Percentiles rank a stretch among this genome's conserved stretches.
Conservation (phyloP, 2,797 vertebrate species). For the Otolemur crassicaudatus region DNA sequence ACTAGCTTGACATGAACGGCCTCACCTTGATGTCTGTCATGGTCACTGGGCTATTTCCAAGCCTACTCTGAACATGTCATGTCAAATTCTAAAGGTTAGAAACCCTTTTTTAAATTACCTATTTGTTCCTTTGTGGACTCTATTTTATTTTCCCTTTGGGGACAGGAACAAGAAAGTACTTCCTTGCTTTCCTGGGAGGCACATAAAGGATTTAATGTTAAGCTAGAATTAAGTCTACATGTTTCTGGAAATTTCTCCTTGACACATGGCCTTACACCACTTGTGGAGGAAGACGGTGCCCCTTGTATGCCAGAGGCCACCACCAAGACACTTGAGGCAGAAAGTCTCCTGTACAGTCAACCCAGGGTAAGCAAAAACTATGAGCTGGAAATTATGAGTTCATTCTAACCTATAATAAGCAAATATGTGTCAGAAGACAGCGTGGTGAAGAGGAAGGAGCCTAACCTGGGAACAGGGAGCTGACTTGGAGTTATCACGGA, state of each 20-base stretch:
- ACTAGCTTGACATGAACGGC: neutral
- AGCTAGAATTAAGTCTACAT: neutral
- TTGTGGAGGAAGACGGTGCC: neutral
- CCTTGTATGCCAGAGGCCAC: neutral
- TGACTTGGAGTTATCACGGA: neutral
- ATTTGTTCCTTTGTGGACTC: neutral
- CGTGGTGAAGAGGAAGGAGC: neutral
- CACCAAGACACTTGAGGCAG: neutral
- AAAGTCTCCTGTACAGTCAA: neutral
- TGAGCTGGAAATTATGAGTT: neutral
- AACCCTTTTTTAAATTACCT: neutral
- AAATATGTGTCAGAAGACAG: neutral
- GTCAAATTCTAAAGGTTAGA: slow-evolving; percentile 21
- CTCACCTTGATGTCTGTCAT: neutral
- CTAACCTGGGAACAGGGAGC: neutral
- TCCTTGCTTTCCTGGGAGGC: neutral
- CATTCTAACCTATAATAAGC: neutral
- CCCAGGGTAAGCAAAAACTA: neutral
- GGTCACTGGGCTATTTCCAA: neutral
- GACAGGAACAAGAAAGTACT: neutral
- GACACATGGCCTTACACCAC: neutral
- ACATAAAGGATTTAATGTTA: neutral
- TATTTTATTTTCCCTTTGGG: neutral
- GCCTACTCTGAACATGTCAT: neutral
- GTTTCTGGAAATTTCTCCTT: slow-evolving; percentile 15